A percentile compares a stretch with the other conserved stretches of the same genome.
These are phyloP conservation scores for Antigone vipio DNA, from an alignment of 2,113 vertebrate species.

Conservation along the genomic window DNA sequence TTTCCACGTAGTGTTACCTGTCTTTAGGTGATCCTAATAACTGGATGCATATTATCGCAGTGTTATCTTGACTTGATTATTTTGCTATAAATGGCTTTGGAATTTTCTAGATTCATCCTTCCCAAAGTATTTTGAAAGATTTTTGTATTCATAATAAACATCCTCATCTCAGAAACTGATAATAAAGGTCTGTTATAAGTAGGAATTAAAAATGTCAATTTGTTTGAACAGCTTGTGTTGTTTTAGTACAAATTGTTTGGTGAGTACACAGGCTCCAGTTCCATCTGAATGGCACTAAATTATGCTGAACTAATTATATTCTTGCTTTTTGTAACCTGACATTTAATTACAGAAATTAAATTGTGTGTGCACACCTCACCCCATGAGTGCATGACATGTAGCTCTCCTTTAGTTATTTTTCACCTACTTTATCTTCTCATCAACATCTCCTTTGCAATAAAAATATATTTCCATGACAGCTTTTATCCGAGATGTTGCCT, in stretches of 20 bases:
- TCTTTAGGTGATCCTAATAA: neutral
- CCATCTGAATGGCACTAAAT: conserved; percentile 74
- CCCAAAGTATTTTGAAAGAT: neutral
- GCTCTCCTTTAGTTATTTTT: conserved; percentile 22
- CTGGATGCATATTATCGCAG: too few species aligned
- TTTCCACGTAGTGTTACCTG: neutral
- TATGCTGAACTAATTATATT: conserved; percentile 78
- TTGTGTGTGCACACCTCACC: conserved; percentile 16
- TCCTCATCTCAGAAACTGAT: conserved; percentile 57
- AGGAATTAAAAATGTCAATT: conserved; percentile 78
- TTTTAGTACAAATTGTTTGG: conserved; percentile 77
- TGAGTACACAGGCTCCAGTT: conserved; percentile 73
- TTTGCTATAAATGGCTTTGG: neutral
- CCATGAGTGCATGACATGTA: conserved; percentile 49
- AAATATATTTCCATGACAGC: conserved; percentile 54
- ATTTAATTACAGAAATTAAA: conserved; percentile 74
- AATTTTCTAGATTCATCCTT: neutral
- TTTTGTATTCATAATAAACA: conserved; percentile 60
- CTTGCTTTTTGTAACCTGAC: conserved; percentile 74
- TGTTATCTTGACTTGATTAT: neutral
- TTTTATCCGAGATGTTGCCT: conserved; percentile 53
- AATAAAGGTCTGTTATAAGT: conserved; percentile 67
- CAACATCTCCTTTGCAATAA: conserved; percentile 40
- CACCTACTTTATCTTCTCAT: conserved; percentile 55
- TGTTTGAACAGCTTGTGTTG: conserved; percentile 81